Evolutionary conservation across 53 echinoderm and acorn worm genomes (phyloP).

Genomic region (Apostichopus leukothele): DNA sequence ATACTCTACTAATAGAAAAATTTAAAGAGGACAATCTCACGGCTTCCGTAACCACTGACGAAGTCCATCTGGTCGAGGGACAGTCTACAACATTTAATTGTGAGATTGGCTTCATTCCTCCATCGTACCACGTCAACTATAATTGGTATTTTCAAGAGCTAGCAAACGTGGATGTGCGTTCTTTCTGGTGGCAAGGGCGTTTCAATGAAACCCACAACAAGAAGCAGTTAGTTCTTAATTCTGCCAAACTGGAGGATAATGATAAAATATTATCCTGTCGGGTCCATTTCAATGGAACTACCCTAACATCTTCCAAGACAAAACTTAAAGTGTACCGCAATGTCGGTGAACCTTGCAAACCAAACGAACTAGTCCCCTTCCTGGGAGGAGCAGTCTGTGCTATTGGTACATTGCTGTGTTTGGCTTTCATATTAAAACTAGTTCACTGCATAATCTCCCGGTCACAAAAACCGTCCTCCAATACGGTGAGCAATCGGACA

Average conservation of each 20-base stretch:
- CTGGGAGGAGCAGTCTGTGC: not conserved
- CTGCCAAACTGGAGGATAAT: not conserved
- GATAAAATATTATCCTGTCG: not conserved
- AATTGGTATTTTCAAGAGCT: not conserved
- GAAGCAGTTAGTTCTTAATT: not conserved
- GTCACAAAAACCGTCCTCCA: not conserved
- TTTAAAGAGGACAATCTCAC: not conserved
- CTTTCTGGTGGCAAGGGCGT: not conserved
- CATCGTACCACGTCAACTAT: not conserved
- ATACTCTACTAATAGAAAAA: not conserved
- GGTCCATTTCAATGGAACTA: not conserved
- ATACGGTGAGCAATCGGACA: too few relatives aligned
- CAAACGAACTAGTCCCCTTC: not conserved
- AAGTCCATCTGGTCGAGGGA: not conserved
- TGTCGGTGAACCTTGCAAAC: not conserved
- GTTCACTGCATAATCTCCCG: not conserved
- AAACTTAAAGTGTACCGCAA: not conserved
- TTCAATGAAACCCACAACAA: not conserved
- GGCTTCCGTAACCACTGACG: not conserved
- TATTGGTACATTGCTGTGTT: not conserved
- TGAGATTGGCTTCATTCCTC: conserved; percentile 2
- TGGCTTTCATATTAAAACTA: not conserved
- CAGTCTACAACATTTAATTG: not conserved
- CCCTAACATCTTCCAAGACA: not conserved
- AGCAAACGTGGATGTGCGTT: not conserved